Conservation (phyloP, 1,140 invertebrate species). For the Oncopeltus fasciatus region DNA sequence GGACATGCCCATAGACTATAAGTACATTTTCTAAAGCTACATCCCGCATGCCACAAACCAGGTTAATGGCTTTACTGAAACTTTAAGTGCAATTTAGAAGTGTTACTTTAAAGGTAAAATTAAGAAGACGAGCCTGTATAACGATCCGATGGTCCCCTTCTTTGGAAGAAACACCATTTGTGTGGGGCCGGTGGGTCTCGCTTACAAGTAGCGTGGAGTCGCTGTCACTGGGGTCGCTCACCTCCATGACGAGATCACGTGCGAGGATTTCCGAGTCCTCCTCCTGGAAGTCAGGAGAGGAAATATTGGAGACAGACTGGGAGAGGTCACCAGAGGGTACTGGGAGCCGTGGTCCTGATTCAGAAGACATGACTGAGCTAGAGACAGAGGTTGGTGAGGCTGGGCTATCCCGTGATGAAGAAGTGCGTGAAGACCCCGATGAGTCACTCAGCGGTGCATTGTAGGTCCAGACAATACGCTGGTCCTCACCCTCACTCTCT, state of each 20-base stretch:
- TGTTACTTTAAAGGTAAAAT: background rate
- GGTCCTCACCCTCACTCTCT: conserved; percentile 27
- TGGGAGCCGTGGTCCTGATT: conserved; percentile 33
- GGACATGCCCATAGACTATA: background rate
- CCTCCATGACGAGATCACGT: conserved; percentile 56
- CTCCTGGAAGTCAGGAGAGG: conserved; percentile 73
- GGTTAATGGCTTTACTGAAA: background rate
- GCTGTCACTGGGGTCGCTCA: conserved; percentile 72
- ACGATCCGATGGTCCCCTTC: conserved; percentile 60
- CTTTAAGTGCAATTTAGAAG: background rate
- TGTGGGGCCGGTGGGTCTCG: conserved; percentile 28
- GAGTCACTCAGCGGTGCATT: conserved; percentile 46
- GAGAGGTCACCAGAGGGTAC: conserved; percentile 21
- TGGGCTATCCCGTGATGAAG: conserved; percentile 48
- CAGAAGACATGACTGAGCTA: conserved; percentile 68
- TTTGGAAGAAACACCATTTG: conserved; percentile 25
- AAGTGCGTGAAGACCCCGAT: conserved; percentile 9
- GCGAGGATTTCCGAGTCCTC: conserved; percentile 46
- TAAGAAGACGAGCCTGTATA: conserved; percentile 45
- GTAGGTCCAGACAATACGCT: conserved; percentile 79
- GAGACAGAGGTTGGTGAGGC: conserved; percentile 71
- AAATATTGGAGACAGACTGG: conserved; percentile 66
- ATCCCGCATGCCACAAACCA: background rate
- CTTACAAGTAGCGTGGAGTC: conserved; percentile 42
- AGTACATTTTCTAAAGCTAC: background rate